These are phyloP conservation scores for Hemiscyllium ocellatum DNA, from an alignment of 2,113 vertebrate genomes.

Conservation along the genomic window DNA sequence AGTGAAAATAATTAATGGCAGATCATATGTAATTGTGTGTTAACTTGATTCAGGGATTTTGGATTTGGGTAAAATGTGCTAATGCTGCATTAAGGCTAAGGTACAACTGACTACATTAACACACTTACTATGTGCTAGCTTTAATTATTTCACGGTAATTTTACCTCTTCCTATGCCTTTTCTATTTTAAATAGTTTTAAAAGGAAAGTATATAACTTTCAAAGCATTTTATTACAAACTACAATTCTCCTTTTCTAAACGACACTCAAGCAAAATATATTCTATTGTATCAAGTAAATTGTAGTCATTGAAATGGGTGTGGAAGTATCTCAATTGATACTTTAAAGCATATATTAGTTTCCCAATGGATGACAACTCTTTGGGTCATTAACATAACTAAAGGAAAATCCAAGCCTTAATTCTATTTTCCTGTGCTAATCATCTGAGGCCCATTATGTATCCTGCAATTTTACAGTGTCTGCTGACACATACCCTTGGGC, in stretches of 20 bases:
- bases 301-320: slow-evolving; percentile 25
- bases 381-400: slow-evolving; percentile 84
- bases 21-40: background rate
- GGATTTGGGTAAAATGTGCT: background rate
- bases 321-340: slow-evolving; percentile 20
- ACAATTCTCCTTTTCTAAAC: background rate
- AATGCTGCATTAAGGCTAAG: background rate
- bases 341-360: slow-evolving; percentile 32
- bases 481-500: slow-evolving; percentile 71
- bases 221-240: background rate
- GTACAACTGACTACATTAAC: background rate
- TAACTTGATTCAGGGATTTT: background rate
- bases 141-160: background rate
- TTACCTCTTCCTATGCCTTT: background rate
- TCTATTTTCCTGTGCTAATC: slow-evolving; percentile 80
- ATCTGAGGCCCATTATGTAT: slow-evolving; percentile 82
- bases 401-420: slow-evolving; percentile 74
- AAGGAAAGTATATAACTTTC: background rate
- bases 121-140: background rate
- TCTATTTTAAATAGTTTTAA: background rate
- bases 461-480: slow-evolving; percentile 92
- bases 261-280: background rate
- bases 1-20: background rate
- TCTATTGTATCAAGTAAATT: background rate
- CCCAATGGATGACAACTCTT: slow-evolving; percentile 48